These are phyloP conservation scores for Chelon labrosus DNA, from an alignment of 2,797 vertebrate species.

Conservation along the genomic window DNA sequence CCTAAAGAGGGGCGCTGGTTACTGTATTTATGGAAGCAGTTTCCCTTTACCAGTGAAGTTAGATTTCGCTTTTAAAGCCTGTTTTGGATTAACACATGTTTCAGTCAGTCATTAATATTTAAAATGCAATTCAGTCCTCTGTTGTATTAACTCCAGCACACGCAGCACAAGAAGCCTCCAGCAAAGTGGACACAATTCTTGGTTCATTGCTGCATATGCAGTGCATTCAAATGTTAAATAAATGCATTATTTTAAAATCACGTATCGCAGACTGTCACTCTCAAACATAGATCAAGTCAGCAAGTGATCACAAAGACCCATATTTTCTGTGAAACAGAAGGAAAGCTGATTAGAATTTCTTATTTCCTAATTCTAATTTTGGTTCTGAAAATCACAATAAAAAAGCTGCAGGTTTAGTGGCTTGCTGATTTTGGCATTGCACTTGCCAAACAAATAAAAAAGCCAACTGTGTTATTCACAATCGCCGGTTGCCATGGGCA, in stretches of 20 bases:
- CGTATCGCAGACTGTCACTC: background rate
- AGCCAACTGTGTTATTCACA: constrained; percentile 45
- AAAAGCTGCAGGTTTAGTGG: constrained; percentile 44
- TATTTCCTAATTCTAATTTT: constrained; percentile 29
- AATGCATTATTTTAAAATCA: background rate
- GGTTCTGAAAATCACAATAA: constrained; percentile 41
- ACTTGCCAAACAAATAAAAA: constrained; percentile 47
- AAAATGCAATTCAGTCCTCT: constrained; percentile 3
- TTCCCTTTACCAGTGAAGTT: constrained; percentile 27
- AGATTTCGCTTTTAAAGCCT: constrained; percentile 25
- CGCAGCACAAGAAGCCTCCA: background rate
- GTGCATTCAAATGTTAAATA: background rate
- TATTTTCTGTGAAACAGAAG: constrained; percentile 15
- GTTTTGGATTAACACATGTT: constrained; percentile 15
- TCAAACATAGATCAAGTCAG: background rate
- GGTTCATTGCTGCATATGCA: background rate
- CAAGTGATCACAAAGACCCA: constrained; percentile 9
- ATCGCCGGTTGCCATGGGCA: constrained; percentile 62
- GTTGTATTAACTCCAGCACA: background rate
- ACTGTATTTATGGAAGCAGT: constrained; percentile 40
- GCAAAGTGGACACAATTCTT: background rate
- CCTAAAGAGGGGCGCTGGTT: constrained; percentile 38
- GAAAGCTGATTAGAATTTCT: constrained; percentile 13
- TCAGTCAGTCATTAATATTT: constrained; percentile 21
- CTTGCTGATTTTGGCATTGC: constrained; percentile 42